Evolutionary conservation across 92 coral and sea anemone species (phyloP), one percentile per base, ranked within the genome.

Genomic region (Zoanthus gigantus): DNA sequence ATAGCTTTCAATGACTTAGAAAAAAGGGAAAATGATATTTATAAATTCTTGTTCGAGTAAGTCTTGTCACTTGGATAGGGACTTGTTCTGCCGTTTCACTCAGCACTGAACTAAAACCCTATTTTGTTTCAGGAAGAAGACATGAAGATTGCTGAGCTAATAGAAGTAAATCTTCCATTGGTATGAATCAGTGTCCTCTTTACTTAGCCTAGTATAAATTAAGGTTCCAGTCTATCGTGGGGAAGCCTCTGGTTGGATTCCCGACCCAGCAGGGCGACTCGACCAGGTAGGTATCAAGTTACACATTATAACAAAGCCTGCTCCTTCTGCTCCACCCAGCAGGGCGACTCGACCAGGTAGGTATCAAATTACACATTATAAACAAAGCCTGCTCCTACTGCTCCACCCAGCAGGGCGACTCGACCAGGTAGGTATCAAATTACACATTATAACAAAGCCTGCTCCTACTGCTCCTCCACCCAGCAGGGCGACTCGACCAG

Each of bases 401-500:
- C 32, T 18, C 75, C 78, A 56, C 16, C 83, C 54, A 32, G 88
- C 72, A 17, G n/a, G 6, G 30, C 79, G 71, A 9, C 50, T 63
- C 16, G 32, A 63, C 23, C 88, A 48, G 60, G 60, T 75, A 75
- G 45, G 9, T 16, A 37, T 37, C 42, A 37, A 0, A 1, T 72
- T 18, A 1, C 4, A 17, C 11, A 5, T 32, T 9, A 32, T 11
- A 16, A 7, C 72, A 66, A 18, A 31, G 6, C 7, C 32, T 7
- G 32, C 83, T 16, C 2, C 67, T 31, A 10, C 87, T 3, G 66
- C 15, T 28, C 65, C 85, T 23, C 23, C 23, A 57, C n/a, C 77
- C 56, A 34, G 88, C 83, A 30, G 11, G 10, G 10, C 80, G 71
- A 10, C 53, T 73, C 17, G 29, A 47, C 14, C 88, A 50, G 79